Base-by-base conservation (phyloP, 2,797 vertebrate species). In the Mormyrus hasselquistii region DNA sequence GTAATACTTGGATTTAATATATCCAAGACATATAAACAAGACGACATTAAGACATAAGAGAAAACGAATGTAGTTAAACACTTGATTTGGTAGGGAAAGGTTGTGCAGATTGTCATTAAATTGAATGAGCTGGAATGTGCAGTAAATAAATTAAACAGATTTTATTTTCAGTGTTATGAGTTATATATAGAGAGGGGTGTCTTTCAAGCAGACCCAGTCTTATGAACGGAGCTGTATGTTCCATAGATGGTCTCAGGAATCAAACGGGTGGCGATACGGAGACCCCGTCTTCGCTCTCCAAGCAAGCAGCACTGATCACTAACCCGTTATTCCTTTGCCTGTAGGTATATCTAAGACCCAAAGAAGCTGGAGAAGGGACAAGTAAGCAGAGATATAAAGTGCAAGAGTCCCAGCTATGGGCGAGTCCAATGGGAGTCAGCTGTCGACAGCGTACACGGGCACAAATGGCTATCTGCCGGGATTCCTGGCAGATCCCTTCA, bases 401-500 rank as follows among this genome's bases (percentile, higher is more conserved):
- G 57, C 12, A 85, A 49, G 50, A 10, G 41, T 29, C 4, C 29
- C 52, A 76, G 84, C 34, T 86, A 96, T 96, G 96, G 94, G 82
- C 0, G 95, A 96, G 8, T 88, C 92, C 65, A 96, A 96, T 88
- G 89, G 89, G 86, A 96, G 93, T 92, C 92, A 91, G 3, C 34
- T 90, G 22, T 90, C 90, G n/a, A 90, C 59, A n/a, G 90, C 91
- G 73, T 90, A 91, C 87, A 88, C 90, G 5, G 82, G 85, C n/a
- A 25, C 88, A 14, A 89, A 91, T 0, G 92, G 93, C 19, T 90
- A 92, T 87, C 83, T 90, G 7, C 92, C 93, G 19, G 91, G 57
- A 2, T 94, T 93, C 79, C 91, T 94, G 25, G 93, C 93, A 41
- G 93, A 96, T 57, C 94, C 95, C 1, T 95, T 96, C 89, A 93